These are phyloP conservation scores for Zaprionus tsacasi DNA, from an alignment of 1,140 invertebrate species.

Conservation along the genomic window DNA sequence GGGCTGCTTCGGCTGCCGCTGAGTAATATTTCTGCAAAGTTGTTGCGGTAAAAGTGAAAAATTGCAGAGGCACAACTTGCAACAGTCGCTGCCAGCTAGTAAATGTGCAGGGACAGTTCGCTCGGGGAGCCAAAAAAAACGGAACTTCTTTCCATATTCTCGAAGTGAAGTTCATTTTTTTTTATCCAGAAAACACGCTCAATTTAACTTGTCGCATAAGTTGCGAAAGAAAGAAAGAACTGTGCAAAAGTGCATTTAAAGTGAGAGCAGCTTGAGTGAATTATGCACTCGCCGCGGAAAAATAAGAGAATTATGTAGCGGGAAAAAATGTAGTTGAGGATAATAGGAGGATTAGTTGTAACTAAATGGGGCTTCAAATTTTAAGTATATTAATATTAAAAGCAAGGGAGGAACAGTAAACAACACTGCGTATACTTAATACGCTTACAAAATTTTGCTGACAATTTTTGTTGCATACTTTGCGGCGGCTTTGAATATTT, in stretches of 20 bases:
- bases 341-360: neutral
- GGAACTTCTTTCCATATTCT: slow-evolving; percentile 36
- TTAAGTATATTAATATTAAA: no score
- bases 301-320: neutral
- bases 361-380: neutral
- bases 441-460: no score
- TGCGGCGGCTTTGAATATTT: no score
- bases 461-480: no score
- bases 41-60: slow-evolving; percentile 81
- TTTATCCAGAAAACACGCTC: slow-evolving; percentile 51
- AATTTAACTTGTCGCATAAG: slow-evolving; percentile 69
- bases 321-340: neutral
- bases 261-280: slow-evolving; percentile 13
- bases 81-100: neutral
- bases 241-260: slow-evolving; percentile 47
- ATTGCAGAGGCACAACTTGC: slow-evolving; percentile 46
- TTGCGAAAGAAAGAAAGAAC: slow-evolving; percentile 43
- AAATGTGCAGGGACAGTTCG: slow-evolving; percentile 34
- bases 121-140: slow-evolving; percentile 33
- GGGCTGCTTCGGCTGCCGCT: slow-evolving; percentile 31
- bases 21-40: slow-evolving; percentile 79
- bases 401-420: no score
- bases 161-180: slow-evolving; percentile 31
- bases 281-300: slow-evolving; percentile 5
- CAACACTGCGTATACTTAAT: no score